Evolutionary conservation across 2,113 vertebrate species (phyloP), one percentile per base, ranked within the genome.

Genomic region (Poeciliopsis prolifica): DNA sequence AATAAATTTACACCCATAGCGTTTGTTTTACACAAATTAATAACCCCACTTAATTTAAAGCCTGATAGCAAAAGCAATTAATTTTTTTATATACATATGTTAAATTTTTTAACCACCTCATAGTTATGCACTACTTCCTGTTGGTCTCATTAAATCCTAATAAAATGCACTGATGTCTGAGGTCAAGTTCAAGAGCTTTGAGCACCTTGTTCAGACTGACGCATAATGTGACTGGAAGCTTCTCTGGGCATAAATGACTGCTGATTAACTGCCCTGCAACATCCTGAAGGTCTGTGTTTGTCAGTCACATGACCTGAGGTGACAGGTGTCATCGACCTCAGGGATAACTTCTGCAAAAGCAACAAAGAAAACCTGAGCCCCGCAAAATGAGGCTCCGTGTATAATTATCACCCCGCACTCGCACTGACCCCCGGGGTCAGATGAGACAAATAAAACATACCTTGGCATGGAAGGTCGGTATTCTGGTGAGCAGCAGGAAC

Each of bases 401-500:
- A 61, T 31, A 5, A 63, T 73, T 35, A 60, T 35, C 77, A 15
- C 75, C n/a, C 29, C 68, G 68, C 17, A 68, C 68, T 69, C 12
- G 31, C n/a, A 42, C 40, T 67, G 72, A 26, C 54, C 14, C 37
- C 70, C 58, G n/a, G 33, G 82, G 86, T 86, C 54, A 87, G 44
- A 48, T 19, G 51, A n/a, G n/a, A 58, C 51, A 58, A n/a, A 58
- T 24, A 68, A 79, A 33, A 48, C 79, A 79, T 92, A 94, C 93
- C 93, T 93, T 95, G 90, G 93, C 93, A 72, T 93, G 93, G 29
- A 92, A 94, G 62, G 88, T 88, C 30, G 93, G 92, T 68, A 95
- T 94, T 91, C 92, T 93, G 87, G 93, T 86, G 82, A 95, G 92
- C 76, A 94, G 92, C 83, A 95, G 93, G 93, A 95, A 92, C 77